A percentile compares a stretch with the other conserved stretches of the same genome.
Evolutionary conservation across 2,888 invertebrate species (phyloP).

Genomic region (Scelioninae gen. 2): DNA sequence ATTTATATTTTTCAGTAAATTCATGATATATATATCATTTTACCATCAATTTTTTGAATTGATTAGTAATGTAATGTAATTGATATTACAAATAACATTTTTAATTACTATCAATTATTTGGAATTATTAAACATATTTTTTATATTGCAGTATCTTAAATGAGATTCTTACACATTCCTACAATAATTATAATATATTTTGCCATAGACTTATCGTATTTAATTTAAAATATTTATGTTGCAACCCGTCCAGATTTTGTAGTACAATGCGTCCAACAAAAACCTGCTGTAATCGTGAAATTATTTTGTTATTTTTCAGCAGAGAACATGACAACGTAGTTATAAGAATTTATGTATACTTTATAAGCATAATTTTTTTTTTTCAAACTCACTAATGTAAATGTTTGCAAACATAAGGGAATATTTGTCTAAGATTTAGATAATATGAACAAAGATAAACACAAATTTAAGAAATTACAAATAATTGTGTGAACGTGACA

Average conservation of each 20-base stretch:
- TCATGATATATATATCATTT: too few relatives aligned
- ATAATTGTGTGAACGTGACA: too few relatives aligned
- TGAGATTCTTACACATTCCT: conserved; percentile 16
- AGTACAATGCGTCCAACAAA: conserved; percentile 25
- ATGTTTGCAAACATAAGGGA: neutral
- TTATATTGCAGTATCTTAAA: conserved; percentile 8
- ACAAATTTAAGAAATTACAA: too few relatives aligned
- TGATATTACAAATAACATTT: too few relatives aligned
- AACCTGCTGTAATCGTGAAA: conserved; percentile 22
- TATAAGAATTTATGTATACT: conserved; percentile 21
- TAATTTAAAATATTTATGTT: conserved; percentile 23
- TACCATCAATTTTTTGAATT: too few relatives aligned
- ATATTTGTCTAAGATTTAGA: neutral
- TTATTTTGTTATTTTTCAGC: conserved; percentile 20
- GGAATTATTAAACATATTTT: neutral
- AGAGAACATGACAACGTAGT: conserved; percentile 33
- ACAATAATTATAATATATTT: conserved; percentile 17
- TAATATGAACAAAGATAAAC: too few relatives aligned
- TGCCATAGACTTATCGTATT: conserved; percentile 33
- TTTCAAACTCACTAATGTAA: conserved; percentile 2
- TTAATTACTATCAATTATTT: too few relatives aligned
- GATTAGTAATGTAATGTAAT: too few relatives aligned
- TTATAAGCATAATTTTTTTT: conserved; percentile 2
- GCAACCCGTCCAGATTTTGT: conserved; percentile 38
- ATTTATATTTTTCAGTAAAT: too few relatives aligned